Base-by-base conservation (phyloP, 2,888 invertebrate species). In the Thymelicus lineola region DNA sequence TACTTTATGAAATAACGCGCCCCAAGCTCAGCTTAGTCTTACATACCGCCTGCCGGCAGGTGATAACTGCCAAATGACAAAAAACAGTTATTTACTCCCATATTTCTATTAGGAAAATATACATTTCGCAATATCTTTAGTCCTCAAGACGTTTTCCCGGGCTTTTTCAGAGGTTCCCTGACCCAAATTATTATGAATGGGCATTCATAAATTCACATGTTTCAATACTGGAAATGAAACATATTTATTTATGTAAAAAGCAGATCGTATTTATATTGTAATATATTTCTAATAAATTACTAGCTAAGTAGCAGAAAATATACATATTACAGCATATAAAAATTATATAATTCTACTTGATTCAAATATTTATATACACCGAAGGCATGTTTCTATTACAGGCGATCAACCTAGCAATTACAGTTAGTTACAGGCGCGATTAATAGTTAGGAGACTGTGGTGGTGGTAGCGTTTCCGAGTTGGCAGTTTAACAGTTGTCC, bases 1-100 rank as follows among this genome's bases (percentile, higher is more conserved):
- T 93, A 93, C 92, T 89, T 90, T 91, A 93, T 89, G 89, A 93
- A 92, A 93, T 90, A 91, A 91, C 89, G 82, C 84, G 86, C 86
- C 85, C 83, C 76, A 77, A 86, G 88, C 86, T 86, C 81, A 82
- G 86, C 89, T 89, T 84, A 88, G 86, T 82, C 81, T 82, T 79
- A 87, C 85, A 85, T 81, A 85, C 85, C 79, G 84, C 76, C 84
- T 89, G 88, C 80, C 77, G 81, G 79, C 88, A 88, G 89, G 90
- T 90, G 91, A 89, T 90, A 89, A 88, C 87, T 86, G 84, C 78
- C 76, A 82, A 84, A 84, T 84, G 82, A 86, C 82, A 83, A 84
- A 85, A 80, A 86, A 86, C 73, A 77, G 74, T 75, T 79, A 79
- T 80, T 79, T 78, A 75, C 74, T 75, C 74, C 75, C 74, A 74